A percentile compares a stretch with the other conserved stretches of the same genome.
Evolutionary conservation across 2,113 vertebrate genomes (phyloP).

Genomic region (Eolophus roseicapilla): DNA sequence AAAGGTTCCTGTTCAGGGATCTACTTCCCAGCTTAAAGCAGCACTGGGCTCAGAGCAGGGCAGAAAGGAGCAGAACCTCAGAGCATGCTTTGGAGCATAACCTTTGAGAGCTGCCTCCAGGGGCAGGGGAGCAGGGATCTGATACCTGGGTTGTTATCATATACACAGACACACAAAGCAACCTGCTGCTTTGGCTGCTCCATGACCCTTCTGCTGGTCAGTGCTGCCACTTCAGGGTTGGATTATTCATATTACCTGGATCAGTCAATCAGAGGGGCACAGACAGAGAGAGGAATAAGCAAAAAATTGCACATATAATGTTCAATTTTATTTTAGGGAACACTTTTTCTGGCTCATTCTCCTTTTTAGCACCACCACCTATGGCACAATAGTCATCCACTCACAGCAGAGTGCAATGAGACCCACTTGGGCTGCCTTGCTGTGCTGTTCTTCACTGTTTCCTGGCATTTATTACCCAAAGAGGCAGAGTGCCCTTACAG

Average conservation of each 20-base stretch:
- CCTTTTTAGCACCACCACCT: background rate
- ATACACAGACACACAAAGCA: background rate
- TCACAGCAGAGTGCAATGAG: background rate
- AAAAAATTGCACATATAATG: background rate
- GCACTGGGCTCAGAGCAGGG: background rate
- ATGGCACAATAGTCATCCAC: background rate
- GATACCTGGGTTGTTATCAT: background rate
- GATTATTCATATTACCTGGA: background rate
- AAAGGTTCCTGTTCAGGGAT: background rate
- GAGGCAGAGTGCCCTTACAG: background rate
- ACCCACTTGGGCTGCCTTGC: background rate
- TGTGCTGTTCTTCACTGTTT: background rate
- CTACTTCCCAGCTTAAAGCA: background rate
- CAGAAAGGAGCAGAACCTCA: background rate
- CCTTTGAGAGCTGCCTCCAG: fast-evolving
- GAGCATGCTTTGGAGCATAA: fast-evolving
- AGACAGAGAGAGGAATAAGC: background rate
- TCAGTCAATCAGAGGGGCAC: background rate
- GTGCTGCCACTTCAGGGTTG: background rate
- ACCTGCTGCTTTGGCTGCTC: background rate
- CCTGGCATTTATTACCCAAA: background rate
- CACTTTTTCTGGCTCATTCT: background rate
- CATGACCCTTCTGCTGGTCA: background rate
- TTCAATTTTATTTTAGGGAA: background rate
- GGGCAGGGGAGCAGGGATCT: background rate